Percentiles rank a stretch among this genome's conserved stretches.
These are phyloP conservation scores for Pristionchus japonicus DNA, from an alignment of 2,888 invertebrate species.

Conservation along the genomic window DNA sequence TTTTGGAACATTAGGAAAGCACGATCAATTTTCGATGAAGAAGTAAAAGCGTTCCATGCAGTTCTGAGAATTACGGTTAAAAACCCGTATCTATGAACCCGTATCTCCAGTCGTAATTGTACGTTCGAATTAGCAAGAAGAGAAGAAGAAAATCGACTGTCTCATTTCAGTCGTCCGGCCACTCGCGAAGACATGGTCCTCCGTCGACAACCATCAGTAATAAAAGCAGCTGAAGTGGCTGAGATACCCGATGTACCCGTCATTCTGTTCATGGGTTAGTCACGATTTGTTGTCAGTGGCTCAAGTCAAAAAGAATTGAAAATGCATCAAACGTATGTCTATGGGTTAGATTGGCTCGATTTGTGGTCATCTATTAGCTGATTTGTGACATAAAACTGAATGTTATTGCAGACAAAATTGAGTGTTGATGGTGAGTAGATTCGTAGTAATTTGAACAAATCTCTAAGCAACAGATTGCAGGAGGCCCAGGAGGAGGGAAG, in stretches of 20 bases:
- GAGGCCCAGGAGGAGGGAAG: conserved; percentile 75
- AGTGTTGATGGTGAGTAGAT: background rate
- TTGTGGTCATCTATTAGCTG: background rate
- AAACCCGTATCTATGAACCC: too few relatives aligned
- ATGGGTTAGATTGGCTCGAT: too few relatives aligned
- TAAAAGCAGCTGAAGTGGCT: conserved; percentile 71
- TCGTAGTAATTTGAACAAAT: background rate
- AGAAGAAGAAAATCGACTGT: background rate
- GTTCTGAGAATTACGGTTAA: too few relatives aligned
- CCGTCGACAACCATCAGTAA: conserved; percentile 67
- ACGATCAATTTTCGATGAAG: too few relatives aligned
- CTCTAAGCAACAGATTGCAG: conserved; percentile 55
- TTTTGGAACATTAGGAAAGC: background rate
- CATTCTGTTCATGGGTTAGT: conserved; percentile 73
- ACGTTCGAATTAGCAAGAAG: background rate
- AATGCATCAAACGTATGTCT: too few relatives aligned
- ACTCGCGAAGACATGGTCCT: conserved; percentile 47
- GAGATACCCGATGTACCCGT: conserved; percentile 73
- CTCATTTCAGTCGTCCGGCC: background rate
- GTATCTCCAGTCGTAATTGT: too few relatives aligned
- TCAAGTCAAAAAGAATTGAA: too few relatives aligned
- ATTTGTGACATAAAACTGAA: background rate
- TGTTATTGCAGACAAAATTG: background rate
- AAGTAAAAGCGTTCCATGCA: too few relatives aligned
- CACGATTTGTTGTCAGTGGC: too few relatives aligned